A percentile compares a stretch with the other conserved stretches of the same genome.
phyloP scores from a whole-genome alignment of 2,888 invertebrate genomes.

The Onchidella celtica region DNA sequence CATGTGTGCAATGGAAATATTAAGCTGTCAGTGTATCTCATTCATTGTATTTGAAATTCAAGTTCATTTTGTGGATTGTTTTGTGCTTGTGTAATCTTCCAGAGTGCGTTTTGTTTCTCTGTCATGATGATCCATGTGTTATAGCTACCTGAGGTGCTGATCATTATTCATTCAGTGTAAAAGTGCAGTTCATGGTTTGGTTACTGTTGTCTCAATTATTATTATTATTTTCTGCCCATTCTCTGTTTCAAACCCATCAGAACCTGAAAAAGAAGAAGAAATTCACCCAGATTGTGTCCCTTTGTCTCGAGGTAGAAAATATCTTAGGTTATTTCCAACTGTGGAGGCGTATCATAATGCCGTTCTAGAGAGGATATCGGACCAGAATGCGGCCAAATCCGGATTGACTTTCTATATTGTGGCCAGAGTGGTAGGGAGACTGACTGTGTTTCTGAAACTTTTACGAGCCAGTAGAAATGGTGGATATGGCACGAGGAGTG shows the following conservation, averaged over 20 bases:
- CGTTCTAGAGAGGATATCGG: conserved; percentile 16
- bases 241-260: too few species aligned
- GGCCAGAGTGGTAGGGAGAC: conserved; percentile 28
- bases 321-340: conserved; percentile 46
- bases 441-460: conserved; percentile 14
- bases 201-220: background rate
- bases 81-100: too few species aligned
- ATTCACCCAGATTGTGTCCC: conserved; percentile 33
- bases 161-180: too few species aligned
- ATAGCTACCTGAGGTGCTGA: too few species aligned
- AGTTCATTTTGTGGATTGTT: too few species aligned
- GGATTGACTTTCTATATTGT: conserved; percentile 33
- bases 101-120: too few species aligned
- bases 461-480: background rate
- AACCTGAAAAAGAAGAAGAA: conserved; percentile 3
- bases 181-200: background rate
- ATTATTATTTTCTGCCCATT: background rate
- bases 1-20: too few species aligned
- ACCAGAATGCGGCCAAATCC: background rate
- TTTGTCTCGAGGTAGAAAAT: conserved; percentile 33
- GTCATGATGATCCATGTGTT: too few species aligned
- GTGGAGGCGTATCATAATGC: conserved; percentile 38
- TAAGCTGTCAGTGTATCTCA: too few species aligned
- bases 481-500: too few species aligned
- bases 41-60: too few species aligned